A percentile compares a stretch with the other conserved stretches of the same genome.
Evolutionary conservation across 1,140 invertebrate species (phyloP).

Genomic region (Holcopasites calliopsidis): DNA sequence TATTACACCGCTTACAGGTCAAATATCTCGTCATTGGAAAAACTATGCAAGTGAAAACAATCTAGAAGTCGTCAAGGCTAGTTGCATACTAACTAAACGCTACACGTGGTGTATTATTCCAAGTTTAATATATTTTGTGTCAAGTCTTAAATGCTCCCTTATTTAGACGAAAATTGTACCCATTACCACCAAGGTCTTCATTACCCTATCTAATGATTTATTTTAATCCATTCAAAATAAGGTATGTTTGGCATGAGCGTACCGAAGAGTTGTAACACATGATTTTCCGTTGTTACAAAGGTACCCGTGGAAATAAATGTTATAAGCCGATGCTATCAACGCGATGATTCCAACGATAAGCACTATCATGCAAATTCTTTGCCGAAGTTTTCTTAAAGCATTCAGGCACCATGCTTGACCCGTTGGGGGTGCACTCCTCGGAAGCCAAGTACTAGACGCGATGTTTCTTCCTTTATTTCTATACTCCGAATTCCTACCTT

Average conservation of each 20-base stretch:
- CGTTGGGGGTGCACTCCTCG: no score
- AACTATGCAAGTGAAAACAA: conserved; percentile 31
- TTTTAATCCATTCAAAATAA: conserved; percentile 44
- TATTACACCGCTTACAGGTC: conserved; percentile 13
- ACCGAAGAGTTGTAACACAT: conserved; percentile 41
- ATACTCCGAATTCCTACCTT: neutral
- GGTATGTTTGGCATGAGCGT: conserved; percentile 38
- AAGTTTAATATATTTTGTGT: conserved; percentile 78
- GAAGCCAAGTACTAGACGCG: no score
- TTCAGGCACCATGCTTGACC: neutral
- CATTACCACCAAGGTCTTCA: neutral
- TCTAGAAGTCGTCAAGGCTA: conserved; percentile 54
- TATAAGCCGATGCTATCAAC: conserved; percentile 45
- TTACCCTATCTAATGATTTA: neutral
- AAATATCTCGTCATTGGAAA: conserved; percentile 17
- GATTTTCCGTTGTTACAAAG: conserved; percentile 49
- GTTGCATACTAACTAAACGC: conserved; percentile 65
- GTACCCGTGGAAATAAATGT: conserved; percentile 51
- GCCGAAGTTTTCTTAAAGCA: conserved; percentile 12
- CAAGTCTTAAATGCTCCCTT: conserved; percentile 67
- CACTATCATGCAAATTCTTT: conserved; percentile 30
- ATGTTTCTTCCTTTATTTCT: no score
- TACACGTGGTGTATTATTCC: conserved; percentile 73
- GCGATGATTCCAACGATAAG: conserved; percentile 40
- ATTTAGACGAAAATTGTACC: conserved; percentile 22